These are phyloP conservation scores for Nasonovia ribisnigri DNA, from an alignment of 2,888 invertebrate genomes.

Conservation along the genomic window DNA sequence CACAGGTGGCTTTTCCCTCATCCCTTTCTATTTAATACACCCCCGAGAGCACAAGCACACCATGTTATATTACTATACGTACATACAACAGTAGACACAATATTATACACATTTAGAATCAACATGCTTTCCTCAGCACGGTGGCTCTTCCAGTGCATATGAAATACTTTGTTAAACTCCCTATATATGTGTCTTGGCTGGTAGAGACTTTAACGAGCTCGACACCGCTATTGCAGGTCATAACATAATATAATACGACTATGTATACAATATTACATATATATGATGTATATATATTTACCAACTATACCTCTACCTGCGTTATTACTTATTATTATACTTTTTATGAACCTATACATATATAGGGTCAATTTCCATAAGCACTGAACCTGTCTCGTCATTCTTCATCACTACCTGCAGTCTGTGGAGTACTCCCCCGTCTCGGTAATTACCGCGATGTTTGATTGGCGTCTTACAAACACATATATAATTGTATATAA, in stretches of 20 bases:
- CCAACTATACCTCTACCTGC: neutral
- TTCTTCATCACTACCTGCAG: conserved; percentile 24
- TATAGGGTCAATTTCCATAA: neutral
- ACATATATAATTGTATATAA: neutral
- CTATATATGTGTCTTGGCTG: neutral
- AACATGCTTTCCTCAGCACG: neutral
- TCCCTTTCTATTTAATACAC: neutral
- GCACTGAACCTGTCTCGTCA: conserved; percentile 36
- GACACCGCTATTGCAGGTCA: neutral
- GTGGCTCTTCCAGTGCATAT: neutral
- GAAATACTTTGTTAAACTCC: neutral
- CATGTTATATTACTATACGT: neutral
- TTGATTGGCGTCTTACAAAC: conserved; percentile 46
- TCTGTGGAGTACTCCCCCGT: conserved; percentile 37
- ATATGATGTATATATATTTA: neutral
- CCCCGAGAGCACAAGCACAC: neutral
- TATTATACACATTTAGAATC: neutral
- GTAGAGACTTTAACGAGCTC: conserved; percentile 50
- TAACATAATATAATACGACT: neutral
- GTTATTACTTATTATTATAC: neutral
- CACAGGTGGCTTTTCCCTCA: neutral
- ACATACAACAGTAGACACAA: neutral
- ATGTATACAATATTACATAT: neutral
- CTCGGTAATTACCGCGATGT: conserved; percentile 31
- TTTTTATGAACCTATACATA: neutral